These are phyloP conservation scores for Bombus ignitus DNA, from an alignment of 1,140 invertebrate genomes.

Conservation along the genomic window DNA sequence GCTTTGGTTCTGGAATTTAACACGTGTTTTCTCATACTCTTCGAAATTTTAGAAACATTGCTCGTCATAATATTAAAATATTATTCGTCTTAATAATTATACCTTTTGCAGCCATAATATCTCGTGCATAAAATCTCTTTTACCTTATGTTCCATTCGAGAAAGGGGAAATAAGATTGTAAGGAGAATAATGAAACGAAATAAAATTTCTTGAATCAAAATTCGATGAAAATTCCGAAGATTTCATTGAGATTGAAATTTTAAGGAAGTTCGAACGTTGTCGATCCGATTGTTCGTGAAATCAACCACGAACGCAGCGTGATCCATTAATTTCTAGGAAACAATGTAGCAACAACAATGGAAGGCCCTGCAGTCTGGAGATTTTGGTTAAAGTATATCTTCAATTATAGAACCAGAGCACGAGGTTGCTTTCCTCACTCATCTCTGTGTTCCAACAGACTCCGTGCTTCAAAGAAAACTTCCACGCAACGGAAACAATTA, in stretches of 20 bases:
- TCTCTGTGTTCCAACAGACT: slow-evolving; percentile 44
- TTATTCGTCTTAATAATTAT: too few species aligned
- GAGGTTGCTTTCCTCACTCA: slow-evolving; percentile 33
- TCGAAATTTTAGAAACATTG: too few species aligned
- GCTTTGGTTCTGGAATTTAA: too few species aligned
- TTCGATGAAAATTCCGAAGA: not conserved
- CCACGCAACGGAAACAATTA: slow-evolving; percentile 12
- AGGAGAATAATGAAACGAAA: not conserved
- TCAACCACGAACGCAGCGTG: slow-evolving; percentile 26
- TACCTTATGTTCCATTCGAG: not conserved
- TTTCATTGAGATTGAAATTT: not conserved
- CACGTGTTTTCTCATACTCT: too few species aligned
- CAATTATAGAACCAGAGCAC: slow-evolving; percentile 41
- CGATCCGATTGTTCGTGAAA: slow-evolving; percentile 27
- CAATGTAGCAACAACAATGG: slow-evolving; percentile 61
- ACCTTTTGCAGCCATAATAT: too few species aligned
- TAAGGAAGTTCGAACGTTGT: not conserved
- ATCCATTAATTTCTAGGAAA: slow-evolving; percentile 56
- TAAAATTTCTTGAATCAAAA: not conserved
- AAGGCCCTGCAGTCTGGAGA: slow-evolving; percentile 39
- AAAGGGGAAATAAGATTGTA: not conserved
- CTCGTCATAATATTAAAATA: too few species aligned
- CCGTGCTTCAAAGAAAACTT: slow-evolving; percentile 17
- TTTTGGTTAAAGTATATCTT: slow-evolving; percentile 58
- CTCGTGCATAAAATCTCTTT: not conserved